A percentile compares a stretch with the other conserved stretches of the same genome.
Conservation (phyloP, 2,888 invertebrate genomes). For the Maniola hyperantus region DNA sequence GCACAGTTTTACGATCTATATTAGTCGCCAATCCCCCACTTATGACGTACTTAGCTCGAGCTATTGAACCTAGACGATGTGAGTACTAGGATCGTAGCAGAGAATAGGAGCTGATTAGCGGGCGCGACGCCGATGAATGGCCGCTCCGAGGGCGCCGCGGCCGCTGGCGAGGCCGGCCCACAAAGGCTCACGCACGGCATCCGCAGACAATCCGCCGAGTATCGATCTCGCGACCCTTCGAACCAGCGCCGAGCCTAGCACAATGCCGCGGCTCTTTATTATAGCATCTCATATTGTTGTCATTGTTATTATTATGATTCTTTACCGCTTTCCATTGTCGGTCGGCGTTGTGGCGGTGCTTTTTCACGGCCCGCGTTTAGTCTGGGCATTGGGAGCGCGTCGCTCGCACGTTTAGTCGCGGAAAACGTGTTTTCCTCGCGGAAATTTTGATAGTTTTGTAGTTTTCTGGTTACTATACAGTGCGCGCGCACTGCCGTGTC, state of each 20-base stretch:
- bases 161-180: constrained; percentile 48
- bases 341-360: constrained; percentile 82
- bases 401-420: constrained; percentile 80
- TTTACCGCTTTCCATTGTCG: constrained; percentile 83
- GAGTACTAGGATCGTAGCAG: constrained; percentile 29
- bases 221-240: constrained; percentile 82
- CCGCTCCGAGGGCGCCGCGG: constrained; percentile 46
- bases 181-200: constrained; percentile 75
- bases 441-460: constrained; percentile 66
- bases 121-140: constrained; percentile 61
- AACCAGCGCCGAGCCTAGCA: constrained; percentile 78
- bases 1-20: too few relatives aligned
- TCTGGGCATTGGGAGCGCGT: constrained; percentile 81
- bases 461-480: constrained; percentile 56
- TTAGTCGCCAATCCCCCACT: not conserved
- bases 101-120: constrained; percentile 66
- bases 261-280: constrained; percentile 82
- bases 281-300: constrained; percentile 83
- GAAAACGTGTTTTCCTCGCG: constrained; percentile 78
- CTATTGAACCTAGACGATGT: constrained; percentile 14
- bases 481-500: constrained; percentile 63
- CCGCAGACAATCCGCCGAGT: constrained; percentile 78
- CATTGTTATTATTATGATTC: constrained; percentile 84
- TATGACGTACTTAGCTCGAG: constrained; percentile 15
- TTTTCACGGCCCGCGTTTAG: constrained; percentile 82